Evolutionary conservation across 1,140 invertebrate species (phyloP).

Genomic region (Musca domestica): DNA sequence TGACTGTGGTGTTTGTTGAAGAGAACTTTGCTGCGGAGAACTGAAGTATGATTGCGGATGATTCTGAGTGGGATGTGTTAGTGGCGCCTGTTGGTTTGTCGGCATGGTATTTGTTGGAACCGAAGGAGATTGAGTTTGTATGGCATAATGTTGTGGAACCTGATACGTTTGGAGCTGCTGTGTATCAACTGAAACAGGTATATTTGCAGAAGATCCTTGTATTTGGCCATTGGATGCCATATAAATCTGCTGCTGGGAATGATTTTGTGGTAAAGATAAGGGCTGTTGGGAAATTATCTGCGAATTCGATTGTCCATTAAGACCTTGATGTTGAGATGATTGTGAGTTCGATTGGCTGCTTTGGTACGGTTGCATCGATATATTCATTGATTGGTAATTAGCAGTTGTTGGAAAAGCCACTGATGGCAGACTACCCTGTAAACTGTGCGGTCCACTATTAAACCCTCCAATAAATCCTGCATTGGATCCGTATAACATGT

Average conservation of each 20-base stretch:
- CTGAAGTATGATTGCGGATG: background rate
- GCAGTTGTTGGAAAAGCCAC: background rate
- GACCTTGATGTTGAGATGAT: background rate
- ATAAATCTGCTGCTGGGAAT: constrained; percentile 30
- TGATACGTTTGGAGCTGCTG: background rate
- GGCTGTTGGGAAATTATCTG: constrained; percentile 22
- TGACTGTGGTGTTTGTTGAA: constrained; percentile 23
- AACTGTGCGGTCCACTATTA: constrained; percentile 15
- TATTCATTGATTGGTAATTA: background rate
- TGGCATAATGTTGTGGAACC: background rate
- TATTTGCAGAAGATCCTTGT: background rate
- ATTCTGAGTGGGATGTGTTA: background rate
- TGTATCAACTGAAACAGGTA: background rate
- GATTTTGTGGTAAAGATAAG: constrained; percentile 31
- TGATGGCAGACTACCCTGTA: constrained; percentile 1
- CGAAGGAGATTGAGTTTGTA: background rate
- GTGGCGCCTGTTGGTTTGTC: background rate
- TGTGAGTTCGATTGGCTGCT: constrained; percentile 9
- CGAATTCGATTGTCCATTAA: background rate
- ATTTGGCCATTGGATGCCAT: background rate
- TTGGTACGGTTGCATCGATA: constrained; percentile 21
- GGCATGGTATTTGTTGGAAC: background rate
- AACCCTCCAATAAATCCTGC: constrained; percentile 26
- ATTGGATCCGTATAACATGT: constrained; percentile 24
- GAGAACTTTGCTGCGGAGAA: background rate